A percentile compares a stretch with the other conserved stretches of the same genome.
These are phyloP conservation scores for Nyctibius bracteatus DNA, from an alignment of 2,113 vertebrate genomes.

Conservation along the genomic window DNA sequence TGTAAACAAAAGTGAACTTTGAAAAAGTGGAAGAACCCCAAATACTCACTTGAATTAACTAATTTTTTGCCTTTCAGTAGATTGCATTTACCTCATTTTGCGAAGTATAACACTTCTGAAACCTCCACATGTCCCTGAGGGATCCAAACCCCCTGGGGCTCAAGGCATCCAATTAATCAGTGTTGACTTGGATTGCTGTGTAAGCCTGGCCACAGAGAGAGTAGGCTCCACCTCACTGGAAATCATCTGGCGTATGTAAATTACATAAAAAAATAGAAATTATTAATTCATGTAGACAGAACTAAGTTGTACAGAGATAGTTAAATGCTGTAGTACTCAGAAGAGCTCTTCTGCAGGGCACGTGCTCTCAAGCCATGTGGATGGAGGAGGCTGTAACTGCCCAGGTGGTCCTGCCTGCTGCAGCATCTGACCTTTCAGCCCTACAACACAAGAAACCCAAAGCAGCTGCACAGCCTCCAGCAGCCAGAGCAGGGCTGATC, in stretches of 20 bases:
- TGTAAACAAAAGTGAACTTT: conserved; percentile 16
- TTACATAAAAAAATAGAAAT: background rate
- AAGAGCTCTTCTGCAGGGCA: background rate
- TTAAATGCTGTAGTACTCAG: background rate
- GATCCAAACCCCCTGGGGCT: background rate
- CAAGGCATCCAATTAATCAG: background rate
- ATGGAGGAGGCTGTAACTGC: background rate
- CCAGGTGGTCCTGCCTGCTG: background rate
- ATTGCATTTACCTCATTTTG: background rate
- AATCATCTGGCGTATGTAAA: background rate
- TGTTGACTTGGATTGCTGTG: background rate
- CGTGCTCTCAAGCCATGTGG: background rate
- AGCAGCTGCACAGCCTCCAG: background rate
- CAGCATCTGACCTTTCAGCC: background rate
- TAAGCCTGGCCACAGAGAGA: background rate
- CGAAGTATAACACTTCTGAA: background rate
- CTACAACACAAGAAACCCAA: background rate
- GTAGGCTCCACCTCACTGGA: background rate
- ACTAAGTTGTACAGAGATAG: background rate
- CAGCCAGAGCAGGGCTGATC: background rate
- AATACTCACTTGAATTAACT: background rate
- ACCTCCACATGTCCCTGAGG: background rate
- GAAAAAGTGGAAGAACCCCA: background rate
- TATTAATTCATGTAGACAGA: background rate
- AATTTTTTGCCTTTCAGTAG: background rate